Conservation (phyloP, 2,113 vertebrate genomes). For the Sus scrofa region DNA sequence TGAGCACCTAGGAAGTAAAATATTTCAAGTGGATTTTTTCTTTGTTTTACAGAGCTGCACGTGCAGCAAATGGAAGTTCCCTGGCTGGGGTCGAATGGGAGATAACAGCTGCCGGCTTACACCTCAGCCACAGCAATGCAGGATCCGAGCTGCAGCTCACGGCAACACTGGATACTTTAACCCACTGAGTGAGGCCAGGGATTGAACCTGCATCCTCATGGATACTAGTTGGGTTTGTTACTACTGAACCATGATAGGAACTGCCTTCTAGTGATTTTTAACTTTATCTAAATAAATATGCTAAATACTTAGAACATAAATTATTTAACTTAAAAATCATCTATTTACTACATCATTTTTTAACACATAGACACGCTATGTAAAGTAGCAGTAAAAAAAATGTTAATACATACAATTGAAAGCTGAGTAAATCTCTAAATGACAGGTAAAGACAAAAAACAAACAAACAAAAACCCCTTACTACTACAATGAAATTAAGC, state of each 20-base stretch:
- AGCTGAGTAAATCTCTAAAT: slow-evolving; percentile 19
- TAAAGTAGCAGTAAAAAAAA: not conserved
- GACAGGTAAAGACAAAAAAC: not conserved
- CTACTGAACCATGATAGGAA: too few species aligned
- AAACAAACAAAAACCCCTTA: not conserved
- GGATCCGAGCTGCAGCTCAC: too few species aligned
- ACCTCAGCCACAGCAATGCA: too few species aligned
- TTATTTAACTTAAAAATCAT: not conserved
- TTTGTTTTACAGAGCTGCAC: too few species aligned
- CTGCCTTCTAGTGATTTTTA: not conserved
- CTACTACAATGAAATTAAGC: not conserved
- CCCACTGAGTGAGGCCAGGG: too few species aligned
- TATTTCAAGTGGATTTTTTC: not conserved
- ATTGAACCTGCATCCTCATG: too few species aligned
- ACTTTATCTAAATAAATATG: not conserved
- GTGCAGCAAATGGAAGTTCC: too few species aligned
- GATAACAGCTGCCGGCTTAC: too few species aligned
- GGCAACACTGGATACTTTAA: too few species aligned
- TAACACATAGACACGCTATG: not conserved
- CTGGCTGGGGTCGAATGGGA: too few species aligned
- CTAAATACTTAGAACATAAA: slow-evolving; percentile 36
- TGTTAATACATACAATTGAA: not conserved
- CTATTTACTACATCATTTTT: not conserved
- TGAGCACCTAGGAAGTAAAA: not conserved
- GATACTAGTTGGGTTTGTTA: too few species aligned